Evolutionary conservation across 2,113 vertebrate genomes (phyloP).

Genomic region (Rattus rattus): DNA sequence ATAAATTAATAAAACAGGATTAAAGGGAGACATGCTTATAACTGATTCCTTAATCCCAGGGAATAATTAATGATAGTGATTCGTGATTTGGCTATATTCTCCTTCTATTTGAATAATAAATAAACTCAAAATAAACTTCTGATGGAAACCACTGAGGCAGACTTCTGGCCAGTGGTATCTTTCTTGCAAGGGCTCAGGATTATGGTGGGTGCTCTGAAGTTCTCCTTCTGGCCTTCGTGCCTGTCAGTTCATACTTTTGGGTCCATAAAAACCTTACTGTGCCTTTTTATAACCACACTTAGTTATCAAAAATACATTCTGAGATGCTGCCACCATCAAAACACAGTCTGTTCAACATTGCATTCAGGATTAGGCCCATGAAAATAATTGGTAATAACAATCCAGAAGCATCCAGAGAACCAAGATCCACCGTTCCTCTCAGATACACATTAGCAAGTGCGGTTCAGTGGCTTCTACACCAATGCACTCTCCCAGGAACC

Average conservation of each 20-base stretch:
- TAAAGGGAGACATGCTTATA: slow-evolving; percentile 86
- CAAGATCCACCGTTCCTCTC: background rate
- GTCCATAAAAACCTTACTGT: background rate
- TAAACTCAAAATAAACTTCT: slow-evolving; percentile 68
- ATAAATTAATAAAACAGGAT: slow-evolving; percentile 90
- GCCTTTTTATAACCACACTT: background rate
- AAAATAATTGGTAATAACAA: background rate
- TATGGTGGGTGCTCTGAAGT: too few relatives aligned
- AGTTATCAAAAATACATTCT: background rate
- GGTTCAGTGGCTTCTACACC: background rate
- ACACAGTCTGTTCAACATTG: background rate
- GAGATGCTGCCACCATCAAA: background rate
- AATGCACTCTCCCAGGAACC: background rate
- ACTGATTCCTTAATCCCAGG: slow-evolving; percentile 88
- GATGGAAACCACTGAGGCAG: background rate
- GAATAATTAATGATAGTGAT: slow-evolving; percentile 88
- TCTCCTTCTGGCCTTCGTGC: accelerated
- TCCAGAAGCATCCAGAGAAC: background rate
- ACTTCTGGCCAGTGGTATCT: background rate
- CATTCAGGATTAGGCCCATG: background rate
- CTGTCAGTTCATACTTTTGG: background rate
- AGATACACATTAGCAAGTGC: background rate
- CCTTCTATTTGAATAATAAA: slow-evolving; percentile 85
- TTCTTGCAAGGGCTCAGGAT: background rate
- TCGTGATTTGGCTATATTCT: slow-evolving; percentile 82